Base-by-base conservation (phyloP, 2,888 invertebrate genomes). In the Protonemura montana region DNA sequence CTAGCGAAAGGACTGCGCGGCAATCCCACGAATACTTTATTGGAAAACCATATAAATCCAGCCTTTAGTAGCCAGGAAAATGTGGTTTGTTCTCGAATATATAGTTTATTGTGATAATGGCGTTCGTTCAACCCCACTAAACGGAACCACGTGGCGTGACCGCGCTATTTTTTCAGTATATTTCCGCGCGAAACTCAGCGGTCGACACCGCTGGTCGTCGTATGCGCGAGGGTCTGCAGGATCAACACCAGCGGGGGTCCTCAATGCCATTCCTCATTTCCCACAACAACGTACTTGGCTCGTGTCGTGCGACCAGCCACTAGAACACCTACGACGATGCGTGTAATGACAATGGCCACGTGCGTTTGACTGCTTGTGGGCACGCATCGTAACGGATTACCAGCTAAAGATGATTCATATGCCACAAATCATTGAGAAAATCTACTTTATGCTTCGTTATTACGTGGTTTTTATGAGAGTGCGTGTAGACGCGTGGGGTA, bases 21-120 rank as follows among this genome's bases (percentile, higher is more conserved):
- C 21, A 59, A 16, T 59, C 13, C 59, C 59, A n/a, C 59, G 59
- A 59, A 59, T 13, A 59, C 16, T 10, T 59, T 81, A 81, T 81
- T n/a, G 81, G 81, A 81, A 81, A 81, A 6, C 30, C 28, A 81
- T 30, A 81, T 81, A 59, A 59, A 29, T 81, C 81, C 81, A 78
- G 26, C 21, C 78, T 78, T 26, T 26, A 78, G 78, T 78, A 78
- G 59, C 28, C 78, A 29, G 81, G 81, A 27, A 59, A 81, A 81
- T 81, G 81, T 29, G 30, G 30, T 81, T 81, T 27, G n/a, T 81
- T 81, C 78, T 78, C 81, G 59, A 21, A 59, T 59, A 59, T 30
- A 29, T 28, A 81, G 81, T 81, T 81, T 81, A 81, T 81, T 81
- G 81, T 81, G 28, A 28, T 29, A 81, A 29, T 30, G 81, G 28